Evolutionary conservation across 1,140 invertebrate species (phyloP), one percentile per base, ranked within the genome.

Genomic region (Hyphantria cunea): DNA sequence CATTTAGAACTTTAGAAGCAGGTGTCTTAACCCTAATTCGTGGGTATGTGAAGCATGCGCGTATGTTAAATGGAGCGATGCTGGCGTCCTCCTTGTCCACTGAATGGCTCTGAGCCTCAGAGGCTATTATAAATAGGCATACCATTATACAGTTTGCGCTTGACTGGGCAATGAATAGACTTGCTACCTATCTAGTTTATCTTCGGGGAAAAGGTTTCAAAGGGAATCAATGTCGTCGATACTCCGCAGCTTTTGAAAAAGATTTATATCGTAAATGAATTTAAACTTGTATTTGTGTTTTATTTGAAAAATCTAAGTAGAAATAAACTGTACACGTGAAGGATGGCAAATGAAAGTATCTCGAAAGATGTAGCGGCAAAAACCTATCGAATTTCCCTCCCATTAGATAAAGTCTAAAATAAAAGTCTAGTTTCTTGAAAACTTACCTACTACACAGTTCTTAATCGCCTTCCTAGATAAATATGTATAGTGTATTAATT

Each of bases 81-180:
- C 68, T 58, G 68, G 50, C 70, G 80, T 74, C 80, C 80, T 80
- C 80, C 55, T 80, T 86, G 76, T 74, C 80, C 82, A 82, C 54
- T 83, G 73, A 83, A 82, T 82, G 76, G 73, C 17, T 58, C 48
- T 56, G 47, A 59, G 39, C 48, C 56, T 60, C 72, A 67, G 67
- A 70, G 67, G 67, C 73, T 68, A 81, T 72, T 76, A 80, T 82
- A 76, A 80, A 83, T 83, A 78, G 75, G 59, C 65, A 68, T 60
- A 66, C 56, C 55, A 65, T 64, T 70, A 70, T 68, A 70, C 64
- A 66, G 66, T 74, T 74, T 72, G 51, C 77, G 64, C 59, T 76
- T 50, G 66, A 17, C 61, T 75, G 72, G 64, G 75, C 70, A 80
- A 74, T 78, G 64, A 59, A 50, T 51, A 52, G 54, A 58, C 37